Evolutionary conservation across 1,140 invertebrate species (phyloP), one percentile per base, ranked within the genome.

Genomic region (Thaumetopoea pityocampa): DNA sequence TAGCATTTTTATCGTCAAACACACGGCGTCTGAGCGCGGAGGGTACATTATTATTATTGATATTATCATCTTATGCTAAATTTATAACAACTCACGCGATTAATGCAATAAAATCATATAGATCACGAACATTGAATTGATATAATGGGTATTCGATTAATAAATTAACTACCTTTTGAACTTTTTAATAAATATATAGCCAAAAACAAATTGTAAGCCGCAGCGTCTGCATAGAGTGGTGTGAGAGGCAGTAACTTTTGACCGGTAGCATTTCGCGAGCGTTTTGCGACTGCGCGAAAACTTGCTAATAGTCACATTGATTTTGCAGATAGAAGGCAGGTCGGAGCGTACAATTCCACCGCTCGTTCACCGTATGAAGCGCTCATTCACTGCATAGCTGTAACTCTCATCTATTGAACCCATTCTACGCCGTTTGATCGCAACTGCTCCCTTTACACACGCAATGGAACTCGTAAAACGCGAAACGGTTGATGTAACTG

Each of bases 281-380:
- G 68, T 55, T 79, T 68, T 84, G 80, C 80, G 80, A 74, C 77
- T 81, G 77, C 80, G 80, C 80, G 80, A 71, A 73, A 81, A 79
- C 76, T 77, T 76, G 73, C 80, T 84, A 84, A 84, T 84, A 64
- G 74, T 47, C 78, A 81, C 80, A 84, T 84, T 84, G 80, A 84
- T 84, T 84, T 84, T 84, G 80, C 77, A 84, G 77, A 84, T 84
- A 84, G 73, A 69, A 77, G 68, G 66, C 74, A 76, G 76, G 76
- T 80, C 69, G 67, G 74, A 65, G 60, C 50, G 51, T 49, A 48
- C 61, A 66, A 74, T 71, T 64, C 67, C 69, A 80, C 69, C 62
- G 70, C 69, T 54, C 63, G 38, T 51, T 55, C 51, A 35, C 17
- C 28, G 37, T 50, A 44, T 34, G 17, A 8, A 41, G 29, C 11